phyloP scores from a whole-genome alignment of 1,140 invertebrate species.

The Aphidius ervi region DNA sequence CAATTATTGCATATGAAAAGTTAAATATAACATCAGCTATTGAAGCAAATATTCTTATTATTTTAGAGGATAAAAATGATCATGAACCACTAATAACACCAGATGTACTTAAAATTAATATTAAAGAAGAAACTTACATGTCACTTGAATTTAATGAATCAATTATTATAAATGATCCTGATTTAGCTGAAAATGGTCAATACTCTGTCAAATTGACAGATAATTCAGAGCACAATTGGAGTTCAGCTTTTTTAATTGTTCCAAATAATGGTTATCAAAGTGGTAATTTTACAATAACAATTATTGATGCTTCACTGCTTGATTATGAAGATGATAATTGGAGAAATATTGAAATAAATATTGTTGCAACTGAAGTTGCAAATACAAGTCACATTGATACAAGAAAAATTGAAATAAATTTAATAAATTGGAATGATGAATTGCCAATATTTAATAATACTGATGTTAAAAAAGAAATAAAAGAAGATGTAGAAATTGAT shows the following conservation, averaged over 20 bases:
- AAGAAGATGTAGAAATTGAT: slow-evolving; percentile 50
- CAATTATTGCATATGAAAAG: slow-evolving; percentile 53
- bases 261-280: slow-evolving; percentile 55
- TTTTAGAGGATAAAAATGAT: slow-evolving; percentile 57
- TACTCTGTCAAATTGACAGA: slow-evolving; percentile 47
- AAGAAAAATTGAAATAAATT: slow-evolving; percentile 47
- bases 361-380: slow-evolving; percentile 48
- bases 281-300: slow-evolving; percentile 53
- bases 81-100: slow-evolving; percentile 48
- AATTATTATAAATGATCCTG: slow-evolving; percentile 54
- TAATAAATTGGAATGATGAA: slow-evolving; percentile 60
- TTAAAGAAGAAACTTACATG: slow-evolving; percentile 49
- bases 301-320: slow-evolving; percentile 50
- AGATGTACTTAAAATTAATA: slow-evolving; percentile 37
- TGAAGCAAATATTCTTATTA: slow-evolving; percentile 46
- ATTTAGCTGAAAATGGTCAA: slow-evolving; percentile 57
- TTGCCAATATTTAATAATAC: slow-evolving; percentile 50
- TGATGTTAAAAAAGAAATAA: slow-evolving; percentile 38
- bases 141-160: slow-evolving; percentile 44
- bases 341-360: slow-evolving; percentile 44
- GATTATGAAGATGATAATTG: slow-evolving; percentile 55
- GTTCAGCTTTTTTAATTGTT: slow-evolving; percentile 52
- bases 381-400: slow-evolving; percentile 38
- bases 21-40: slow-evolving; percentile 44
- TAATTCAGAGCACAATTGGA: slow-evolving; percentile 31